phyloP scores from a whole-genome alignment of 2,113 vertebrate species.

The Epinephelus lanceolatus region DNA sequence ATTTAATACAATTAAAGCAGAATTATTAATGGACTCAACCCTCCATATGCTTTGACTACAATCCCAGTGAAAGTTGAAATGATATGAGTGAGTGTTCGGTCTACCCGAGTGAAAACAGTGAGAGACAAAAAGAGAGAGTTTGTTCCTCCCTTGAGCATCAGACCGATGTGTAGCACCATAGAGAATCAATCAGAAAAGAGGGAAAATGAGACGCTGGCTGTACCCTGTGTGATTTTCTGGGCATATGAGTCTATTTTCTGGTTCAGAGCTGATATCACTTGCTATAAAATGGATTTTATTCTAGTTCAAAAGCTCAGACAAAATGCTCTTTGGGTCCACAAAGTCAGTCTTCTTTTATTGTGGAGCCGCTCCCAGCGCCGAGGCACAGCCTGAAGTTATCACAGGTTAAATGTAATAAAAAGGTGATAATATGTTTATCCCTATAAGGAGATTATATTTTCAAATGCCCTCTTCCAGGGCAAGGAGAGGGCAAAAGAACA shows the following conservation, averaged over 20 bases:
- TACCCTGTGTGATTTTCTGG: constrained; percentile 52
- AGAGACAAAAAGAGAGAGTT: constrained; percentile 32
- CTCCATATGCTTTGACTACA: neutral
- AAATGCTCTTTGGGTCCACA: constrained; percentile 16
- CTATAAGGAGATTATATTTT: constrained; percentile 9
- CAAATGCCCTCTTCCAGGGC: neutral
- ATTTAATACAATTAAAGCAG: constrained; percentile 3
- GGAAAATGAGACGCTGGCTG: constrained; percentile 40
- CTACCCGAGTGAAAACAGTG: constrained; percentile 19
- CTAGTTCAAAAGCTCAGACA: constrained; percentile 44
- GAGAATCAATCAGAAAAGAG: constrained; percentile 62
- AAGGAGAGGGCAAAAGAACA: constrained; percentile 44
- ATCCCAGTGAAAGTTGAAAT: constrained; percentile 19
- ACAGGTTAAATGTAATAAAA: constrained; percentile 25
- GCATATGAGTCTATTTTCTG: constrained; percentile 57
- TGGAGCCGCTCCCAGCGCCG: neutral
- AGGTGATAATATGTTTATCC: constrained; percentile 39
- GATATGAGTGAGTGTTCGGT: constrained; percentile 11
- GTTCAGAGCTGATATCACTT: constrained; percentile 45
- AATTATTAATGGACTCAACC: constrained; percentile 21
- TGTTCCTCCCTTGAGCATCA: constrained; percentile 48
- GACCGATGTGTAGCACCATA: constrained; percentile 19
- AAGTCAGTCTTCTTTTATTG: constrained; percentile 18
- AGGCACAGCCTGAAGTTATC: neutral
- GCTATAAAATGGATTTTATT: constrained; percentile 49